Conservation (phyloP, 2,888 invertebrate genomes). For the Tipula confusa region DNA sequence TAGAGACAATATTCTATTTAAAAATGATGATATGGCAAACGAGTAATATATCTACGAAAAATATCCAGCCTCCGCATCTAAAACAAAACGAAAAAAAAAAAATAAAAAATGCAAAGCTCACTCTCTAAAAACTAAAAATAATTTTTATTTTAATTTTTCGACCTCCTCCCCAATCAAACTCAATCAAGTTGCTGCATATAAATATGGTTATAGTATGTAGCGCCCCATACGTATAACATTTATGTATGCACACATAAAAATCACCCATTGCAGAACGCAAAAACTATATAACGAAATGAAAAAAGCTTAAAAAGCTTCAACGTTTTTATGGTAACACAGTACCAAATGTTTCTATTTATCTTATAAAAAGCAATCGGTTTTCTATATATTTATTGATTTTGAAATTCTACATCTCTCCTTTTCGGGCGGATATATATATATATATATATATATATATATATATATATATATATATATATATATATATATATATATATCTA, state of each 20-base stretch:
- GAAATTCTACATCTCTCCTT: conserved; percentile 28
- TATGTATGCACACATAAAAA: background rate
- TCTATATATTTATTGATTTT: conserved; percentile 27
- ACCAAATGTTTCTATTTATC: conserved; percentile 29
- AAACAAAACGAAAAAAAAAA: background rate
- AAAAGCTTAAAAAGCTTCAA: conserved; percentile 21
- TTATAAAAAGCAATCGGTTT: conserved; percentile 29
- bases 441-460: no score
- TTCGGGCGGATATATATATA: no score
- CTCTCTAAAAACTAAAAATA: background rate
- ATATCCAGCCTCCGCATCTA: conserved; percentile 13
- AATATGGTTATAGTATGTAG: background rate
- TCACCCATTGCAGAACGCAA: background rate
- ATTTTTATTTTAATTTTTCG: background rate
- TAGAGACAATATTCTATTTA: background rate
- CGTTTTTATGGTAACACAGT: background rate
- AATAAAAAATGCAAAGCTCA: no score
- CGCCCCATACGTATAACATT: background rate
- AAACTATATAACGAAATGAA: conserved; percentile 17
- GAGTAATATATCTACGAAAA: conserved; percentile 28
- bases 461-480: no score
- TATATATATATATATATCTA: no score
- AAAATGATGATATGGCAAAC: background rate
- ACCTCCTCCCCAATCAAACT: background rate
- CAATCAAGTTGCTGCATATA: background rate